Evolutionary conservation across 1,140 invertebrate genomes (phyloP), one percentile per base, ranked within the genome.

Genomic region (Ericerus pela): DNA sequence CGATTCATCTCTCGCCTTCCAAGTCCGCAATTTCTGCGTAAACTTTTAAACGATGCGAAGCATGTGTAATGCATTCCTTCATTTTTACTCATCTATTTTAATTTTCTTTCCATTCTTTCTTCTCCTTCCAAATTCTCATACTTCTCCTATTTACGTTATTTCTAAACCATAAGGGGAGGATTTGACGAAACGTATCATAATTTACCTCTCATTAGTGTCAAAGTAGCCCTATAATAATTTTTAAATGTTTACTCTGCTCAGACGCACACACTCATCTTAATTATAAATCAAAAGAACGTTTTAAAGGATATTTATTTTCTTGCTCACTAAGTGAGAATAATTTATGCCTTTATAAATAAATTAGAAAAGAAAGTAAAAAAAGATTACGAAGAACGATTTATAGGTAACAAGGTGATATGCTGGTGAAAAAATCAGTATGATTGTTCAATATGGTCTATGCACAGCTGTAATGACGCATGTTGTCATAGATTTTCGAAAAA

Each of bases 181-280:
- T 47, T 47, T 47, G 41, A 47, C 41, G 41, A 47, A 47, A 47
- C 41, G 41, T 47, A 24, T 47, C 41, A 47, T 47, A 47, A 47
- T 47, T 47, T 47, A 47, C 41, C 41, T 47, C 41, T 47, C 41
- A 47, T 47, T 47, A 47, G 41, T 47, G 41, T 47, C 41, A 47
- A 47, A 47, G 41, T 47, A 47, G 41, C 41, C 41, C 41, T 47
- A 47, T 47, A 47, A 47, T 47, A 47, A 47, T 47, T 47, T 47
- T 47, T 47, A 47, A 47, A 47, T 47, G 41, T 47, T 47, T 47
- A 47, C 41, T 47, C 26, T 47, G 26, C 41, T 24, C 20, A 47
- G 41, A 47, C 41, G n/a, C n/a, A 47, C 30, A 33, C 41, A 22
- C 41, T 47, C 41, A 24, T 47, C 26, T 47, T 47, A 47, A 47